Conservation (phyloP, 2,888 invertebrate species). For the Synanthedon andrenaeformis region DNA sequence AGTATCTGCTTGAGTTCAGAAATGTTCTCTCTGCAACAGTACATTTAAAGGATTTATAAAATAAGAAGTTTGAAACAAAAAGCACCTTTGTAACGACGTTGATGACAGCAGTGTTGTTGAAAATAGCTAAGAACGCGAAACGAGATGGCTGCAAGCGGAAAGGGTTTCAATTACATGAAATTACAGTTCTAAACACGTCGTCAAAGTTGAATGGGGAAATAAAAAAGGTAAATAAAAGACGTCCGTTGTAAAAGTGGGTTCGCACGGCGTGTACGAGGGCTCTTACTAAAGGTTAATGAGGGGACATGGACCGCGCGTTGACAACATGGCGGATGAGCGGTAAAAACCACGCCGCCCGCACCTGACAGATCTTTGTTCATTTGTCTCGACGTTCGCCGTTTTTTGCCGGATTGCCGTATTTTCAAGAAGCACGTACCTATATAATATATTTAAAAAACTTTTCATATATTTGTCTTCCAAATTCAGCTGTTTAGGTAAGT, state of each 20-base stretch:
- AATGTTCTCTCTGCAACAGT: no score
- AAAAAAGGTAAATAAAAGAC: constrained; percentile 20
- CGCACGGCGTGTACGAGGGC: constrained; percentile 10
- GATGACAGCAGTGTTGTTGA: no score
- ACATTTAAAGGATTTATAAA: no score
- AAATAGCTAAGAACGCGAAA: no score
- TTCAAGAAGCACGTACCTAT: neutral
- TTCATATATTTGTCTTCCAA: no score
- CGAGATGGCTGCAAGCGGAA: neutral
- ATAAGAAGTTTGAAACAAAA: no score
- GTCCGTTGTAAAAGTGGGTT: constrained; percentile 19
- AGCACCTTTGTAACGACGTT: no score
- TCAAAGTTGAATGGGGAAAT: constrained; percentile 18
- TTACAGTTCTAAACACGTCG: neutral
- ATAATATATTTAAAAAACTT: no score
- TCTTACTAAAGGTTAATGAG: constrained; percentile 13
- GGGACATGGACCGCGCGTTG: neutral
- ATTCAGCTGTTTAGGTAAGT: no score
- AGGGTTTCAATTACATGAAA: neutral
- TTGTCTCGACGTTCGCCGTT: neutral
- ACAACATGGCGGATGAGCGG: neutral
- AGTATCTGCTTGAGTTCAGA: no score
- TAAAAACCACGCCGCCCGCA: neutral
- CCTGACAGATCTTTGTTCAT: neutral
- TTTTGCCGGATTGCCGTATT: neutral